phyloP scores from a whole-genome alignment of 2,797 vertebrate species.

The Champsocephalus gunnari region DNA sequence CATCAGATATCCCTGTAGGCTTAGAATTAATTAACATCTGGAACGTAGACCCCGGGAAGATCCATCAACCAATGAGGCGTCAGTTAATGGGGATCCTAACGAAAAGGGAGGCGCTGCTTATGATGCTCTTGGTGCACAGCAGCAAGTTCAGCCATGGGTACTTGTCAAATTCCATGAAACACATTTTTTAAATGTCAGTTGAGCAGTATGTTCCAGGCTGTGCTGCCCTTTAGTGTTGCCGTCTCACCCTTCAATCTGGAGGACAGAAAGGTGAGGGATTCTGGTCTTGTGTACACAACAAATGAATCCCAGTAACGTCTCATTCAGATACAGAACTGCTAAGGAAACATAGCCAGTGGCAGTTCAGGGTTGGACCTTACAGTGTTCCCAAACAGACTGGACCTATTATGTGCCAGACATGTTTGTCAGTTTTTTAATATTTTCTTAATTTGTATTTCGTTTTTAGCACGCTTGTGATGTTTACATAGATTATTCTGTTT shows the following conservation, averaged over 20 bases:
- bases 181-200: conserved; percentile 29
- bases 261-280: no score
- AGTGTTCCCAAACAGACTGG: no score
- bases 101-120: conserved; percentile 7
- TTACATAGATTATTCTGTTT: neutral
- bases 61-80: conserved; percentile 27
- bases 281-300: no score
- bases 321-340: no score
- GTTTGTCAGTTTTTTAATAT: no score
- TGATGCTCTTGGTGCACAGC: conserved; percentile 21
- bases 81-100: conserved; percentile 39
- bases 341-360: neutral
- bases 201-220: neutral
- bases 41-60: conserved; percentile 1
- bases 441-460: neutral
- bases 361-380: neutral
- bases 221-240: neutral
- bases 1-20: conserved; percentile 27
- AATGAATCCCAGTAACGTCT: no score
- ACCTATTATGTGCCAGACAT: no score
- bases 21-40: conserved; percentile 42
- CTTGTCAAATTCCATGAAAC: conserved; percentile 28
- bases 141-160: conserved; percentile 5
- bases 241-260: neutral
- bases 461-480: neutral